Conservation (phyloP, 2,113 vertebrate species). For the Ictalurus furcatus region DNA sequence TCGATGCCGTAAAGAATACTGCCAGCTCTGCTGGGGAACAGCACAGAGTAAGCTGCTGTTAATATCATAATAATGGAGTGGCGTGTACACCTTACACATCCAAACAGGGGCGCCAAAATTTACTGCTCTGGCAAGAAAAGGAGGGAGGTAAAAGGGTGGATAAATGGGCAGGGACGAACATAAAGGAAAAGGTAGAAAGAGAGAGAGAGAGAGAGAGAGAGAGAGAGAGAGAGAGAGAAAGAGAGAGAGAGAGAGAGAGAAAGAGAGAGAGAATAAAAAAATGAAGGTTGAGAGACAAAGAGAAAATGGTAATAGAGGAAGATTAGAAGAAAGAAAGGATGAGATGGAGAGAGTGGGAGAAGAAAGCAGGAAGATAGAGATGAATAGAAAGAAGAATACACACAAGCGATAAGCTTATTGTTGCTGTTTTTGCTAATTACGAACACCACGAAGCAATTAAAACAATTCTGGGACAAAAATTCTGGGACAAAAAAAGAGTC, state of each 20-base stretch:
- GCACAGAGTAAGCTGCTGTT: conserved; percentile 74
- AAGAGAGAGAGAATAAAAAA: neutral
- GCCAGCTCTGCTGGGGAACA: conserved; percentile 80
- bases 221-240: neutral
- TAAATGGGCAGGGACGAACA: neutral
- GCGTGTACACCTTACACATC: conserved; percentile 64
- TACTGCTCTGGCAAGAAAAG: conserved; percentile 55
- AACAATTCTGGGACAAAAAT: too few relatives aligned
- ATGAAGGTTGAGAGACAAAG: too few relatives aligned
- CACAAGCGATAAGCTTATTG: neutral
- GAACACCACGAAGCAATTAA: neutral
- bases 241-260: neutral
- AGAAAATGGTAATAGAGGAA: too few relatives aligned
- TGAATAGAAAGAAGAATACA: neutral
- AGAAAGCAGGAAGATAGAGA: neutral
- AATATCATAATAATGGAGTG: conserved; percentile 78
- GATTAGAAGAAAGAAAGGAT: neutral
- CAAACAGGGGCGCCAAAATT: conserved; percentile 65
- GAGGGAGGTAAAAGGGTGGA: neutral
- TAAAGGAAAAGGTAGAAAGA: neutral
- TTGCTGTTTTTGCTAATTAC: neutral
- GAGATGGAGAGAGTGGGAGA: neutral
- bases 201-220: neutral
- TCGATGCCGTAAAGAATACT: conserved; percentile 95
- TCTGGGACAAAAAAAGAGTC: neutral